These are phyloP conservation scores for Sphaeridia pumilis DNA, from an alignment of 2,888 invertebrate species.

Conservation along the genomic window DNA sequence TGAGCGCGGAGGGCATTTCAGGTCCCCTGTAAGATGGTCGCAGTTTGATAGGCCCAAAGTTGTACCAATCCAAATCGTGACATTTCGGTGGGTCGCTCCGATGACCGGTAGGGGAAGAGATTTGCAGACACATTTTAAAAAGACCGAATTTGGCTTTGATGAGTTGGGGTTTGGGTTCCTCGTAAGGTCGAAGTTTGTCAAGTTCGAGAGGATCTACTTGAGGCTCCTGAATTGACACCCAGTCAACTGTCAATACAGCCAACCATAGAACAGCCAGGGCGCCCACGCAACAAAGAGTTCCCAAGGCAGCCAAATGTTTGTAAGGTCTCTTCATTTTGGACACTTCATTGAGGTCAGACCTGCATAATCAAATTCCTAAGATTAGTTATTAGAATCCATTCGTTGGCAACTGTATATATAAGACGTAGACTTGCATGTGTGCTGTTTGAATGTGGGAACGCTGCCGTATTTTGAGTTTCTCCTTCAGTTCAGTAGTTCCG, in stretches of 20 bases:
- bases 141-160: slow-evolving; percentile 31
- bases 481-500: too few species aligned
- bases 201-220: slow-evolving; percentile 29
- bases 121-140: slow-evolving; percentile 31
- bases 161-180: slow-evolving; percentile 29
- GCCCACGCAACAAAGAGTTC: slow-evolving; percentile 28
- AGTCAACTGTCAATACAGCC: slow-evolving; percentile 31
- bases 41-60: slow-evolving; percentile 26
- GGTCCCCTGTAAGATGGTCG: slow-evolving; percentile 13
- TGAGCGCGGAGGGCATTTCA: slow-evolving; percentile 28
- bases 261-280: slow-evolving; percentile 28
- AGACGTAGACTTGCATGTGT: too few species aligned
- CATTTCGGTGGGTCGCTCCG: slow-evolving; percentile 20
- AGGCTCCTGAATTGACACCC: slow-evolving; percentile 32
- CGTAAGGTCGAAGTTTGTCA: slow-evolving; percentile 32
- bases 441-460: too few species aligned
- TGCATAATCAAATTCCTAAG: too few species aligned
- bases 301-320: slow-evolving; percentile 30
- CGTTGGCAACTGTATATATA: too few species aligned
- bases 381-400: too few species aligned
- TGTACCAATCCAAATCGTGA: slow-evolving; percentile 31
- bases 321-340: slow-evolving; percentile 31
- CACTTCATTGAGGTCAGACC: slow-evolving; percentile 3
- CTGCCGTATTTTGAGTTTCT: too few species aligned
- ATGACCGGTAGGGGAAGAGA: slow-evolving; percentile 2